A percentile compares a stretch with the other conserved stretches of the same genome.
phyloP scores from a whole-genome alignment of 2,888 invertebrate genomes.

The Idaea biselata region DNA sequence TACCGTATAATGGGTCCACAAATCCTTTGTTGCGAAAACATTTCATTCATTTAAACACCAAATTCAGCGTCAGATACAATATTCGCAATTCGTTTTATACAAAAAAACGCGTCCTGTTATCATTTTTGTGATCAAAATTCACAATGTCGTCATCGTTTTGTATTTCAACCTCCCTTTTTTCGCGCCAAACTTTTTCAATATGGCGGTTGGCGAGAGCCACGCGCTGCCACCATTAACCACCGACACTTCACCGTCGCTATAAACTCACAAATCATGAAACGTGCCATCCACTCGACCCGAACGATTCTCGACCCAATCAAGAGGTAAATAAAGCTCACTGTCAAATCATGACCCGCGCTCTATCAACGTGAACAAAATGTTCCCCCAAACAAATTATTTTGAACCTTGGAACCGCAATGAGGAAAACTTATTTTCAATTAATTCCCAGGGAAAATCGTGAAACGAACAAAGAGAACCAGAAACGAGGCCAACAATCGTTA shows the following conservation, averaged over 20 bases:
- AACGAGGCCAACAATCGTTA: slow-evolving; percentile 80
- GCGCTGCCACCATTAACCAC: slow-evolving; percentile 79
- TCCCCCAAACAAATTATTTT: slow-evolving; percentile 65
- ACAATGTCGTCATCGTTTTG: slow-evolving; percentile 38
- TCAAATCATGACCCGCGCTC: slow-evolving; percentile 36
- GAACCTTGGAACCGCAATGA: slow-evolving; percentile 62
- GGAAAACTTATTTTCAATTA: slow-evolving; percentile 72
- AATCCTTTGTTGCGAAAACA: too few species aligned
- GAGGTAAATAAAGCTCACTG: slow-evolving; percentile 44
- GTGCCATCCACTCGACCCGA: slow-evolving; percentile 51
- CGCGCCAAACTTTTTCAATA: slow-evolving; percentile 79
- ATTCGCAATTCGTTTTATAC: slow-evolving; percentile 4
- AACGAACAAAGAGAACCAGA: slow-evolving; percentile 79
- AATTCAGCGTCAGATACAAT: background rate
- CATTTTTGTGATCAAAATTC: slow-evolving; percentile 27
- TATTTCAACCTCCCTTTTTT: slow-evolving; percentile 60
- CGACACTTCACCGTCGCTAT: slow-evolving; percentile 80
- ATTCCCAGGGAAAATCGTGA: slow-evolving; percentile 62
- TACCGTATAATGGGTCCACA: too few species aligned
- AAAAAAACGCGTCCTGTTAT: slow-evolving; percentile 13
- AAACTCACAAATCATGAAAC: slow-evolving; percentile 82
- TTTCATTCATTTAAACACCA: background rate
- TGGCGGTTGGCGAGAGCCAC: slow-evolving; percentile 73
- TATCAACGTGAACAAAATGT: slow-evolving; percentile 63
- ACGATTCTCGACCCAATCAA: slow-evolving; percentile 49